Evolutionary conservation across 2,113 vertebrate genomes (phyloP), one percentile per base, ranked within the genome.

Genomic region (Phaethornis superciliosus): DNA sequence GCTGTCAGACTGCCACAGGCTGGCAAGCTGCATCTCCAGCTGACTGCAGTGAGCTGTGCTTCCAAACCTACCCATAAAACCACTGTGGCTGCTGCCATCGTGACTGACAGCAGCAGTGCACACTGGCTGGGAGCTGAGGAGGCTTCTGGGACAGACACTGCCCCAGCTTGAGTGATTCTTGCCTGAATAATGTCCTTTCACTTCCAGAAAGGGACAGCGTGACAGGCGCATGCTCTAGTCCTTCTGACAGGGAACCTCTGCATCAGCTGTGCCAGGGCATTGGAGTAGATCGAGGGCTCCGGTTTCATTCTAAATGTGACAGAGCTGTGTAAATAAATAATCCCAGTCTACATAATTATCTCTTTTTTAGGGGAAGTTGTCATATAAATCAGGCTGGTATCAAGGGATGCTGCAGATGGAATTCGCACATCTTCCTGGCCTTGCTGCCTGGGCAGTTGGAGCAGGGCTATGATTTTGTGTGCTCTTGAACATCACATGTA

Each of bases 181-280:
- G 95, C 60, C 83, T 96, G 70, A 94, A 54, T 77, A 94, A 96
- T 78, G 79, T 63, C 85, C 88, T 63, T 89, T 95, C 93, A 65
- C 89, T 96, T 95, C 68, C 77, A 94, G 89, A 47, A 72, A 93
- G 81, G 80, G 52, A 9, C 19, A 40, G 68, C 1, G 6, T 37
- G 78, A 96, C 58, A 68, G 79, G 78, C 22, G 1, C 9, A 6
- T 3, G 4, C 78, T 68, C 60, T 7, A 85, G 85, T 28, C 51
- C 42, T 64, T 94, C 83, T 44, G 93, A 89, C 93, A 96, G 89
- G 87, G 92, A 94, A 86, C 78, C 26, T 94, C 78, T 49, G 49
- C 83, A 52, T 90, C 77, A 75, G 80, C 88, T 44, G 32, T 87
- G 85, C 46, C 20, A 30, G 84, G 77, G 59, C 72, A 91, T 90